Conservation (phyloP, 2,113 vertebrate species). For the Diadophis punctatus region DNA sequence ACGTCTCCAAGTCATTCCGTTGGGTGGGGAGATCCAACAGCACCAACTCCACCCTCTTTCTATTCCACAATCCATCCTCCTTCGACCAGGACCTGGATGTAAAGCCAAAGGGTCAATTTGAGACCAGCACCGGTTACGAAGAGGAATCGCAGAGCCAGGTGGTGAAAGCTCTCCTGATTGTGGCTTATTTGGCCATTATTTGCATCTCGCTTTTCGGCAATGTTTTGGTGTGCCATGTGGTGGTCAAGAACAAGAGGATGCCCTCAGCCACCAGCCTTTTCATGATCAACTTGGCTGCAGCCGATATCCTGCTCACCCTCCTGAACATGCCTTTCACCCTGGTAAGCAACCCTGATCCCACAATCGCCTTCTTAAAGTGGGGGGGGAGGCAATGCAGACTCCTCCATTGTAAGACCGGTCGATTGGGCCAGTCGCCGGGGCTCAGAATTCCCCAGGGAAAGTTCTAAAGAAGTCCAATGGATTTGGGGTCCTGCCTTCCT, state of each 20-base stretch:
- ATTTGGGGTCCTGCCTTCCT: background rate
- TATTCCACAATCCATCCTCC: conserved; percentile 56
- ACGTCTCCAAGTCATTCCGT: conserved; percentile 53
- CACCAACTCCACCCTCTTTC: conserved; percentile 39
- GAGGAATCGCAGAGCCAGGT: conserved; percentile 64
- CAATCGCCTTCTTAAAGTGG: background rate
- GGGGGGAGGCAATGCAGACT: too few relatives aligned
- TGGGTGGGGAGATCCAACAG: conserved; percentile 26
- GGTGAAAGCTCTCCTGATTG: conserved; percentile 63
- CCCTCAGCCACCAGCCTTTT: conserved; percentile 75
- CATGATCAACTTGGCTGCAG: conserved; percentile 74
- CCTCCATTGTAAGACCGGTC: background rate
- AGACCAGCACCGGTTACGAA: conserved; percentile 44
- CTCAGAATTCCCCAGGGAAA: background rate
- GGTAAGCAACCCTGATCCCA: conserved; percentile 61
- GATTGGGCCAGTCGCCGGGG: background rate
- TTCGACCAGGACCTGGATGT: conserved; percentile 60
- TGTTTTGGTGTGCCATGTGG: conserved; percentile 74
- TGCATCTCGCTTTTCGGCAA: conserved; percentile 77
- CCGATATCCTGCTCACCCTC: conserved; percentile 74
- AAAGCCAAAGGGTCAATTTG: conserved; percentile 63
- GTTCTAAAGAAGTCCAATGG: background rate
- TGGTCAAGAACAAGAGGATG: conserved; percentile 74
- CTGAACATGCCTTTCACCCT: conserved; percentile 79
- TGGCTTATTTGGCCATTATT: conserved; percentile 73